These are phyloP conservation scores for Scaptomyza graminum DNA, from an alignment of 1,140 invertebrate genomes.

Conservation along the genomic window DNA sequence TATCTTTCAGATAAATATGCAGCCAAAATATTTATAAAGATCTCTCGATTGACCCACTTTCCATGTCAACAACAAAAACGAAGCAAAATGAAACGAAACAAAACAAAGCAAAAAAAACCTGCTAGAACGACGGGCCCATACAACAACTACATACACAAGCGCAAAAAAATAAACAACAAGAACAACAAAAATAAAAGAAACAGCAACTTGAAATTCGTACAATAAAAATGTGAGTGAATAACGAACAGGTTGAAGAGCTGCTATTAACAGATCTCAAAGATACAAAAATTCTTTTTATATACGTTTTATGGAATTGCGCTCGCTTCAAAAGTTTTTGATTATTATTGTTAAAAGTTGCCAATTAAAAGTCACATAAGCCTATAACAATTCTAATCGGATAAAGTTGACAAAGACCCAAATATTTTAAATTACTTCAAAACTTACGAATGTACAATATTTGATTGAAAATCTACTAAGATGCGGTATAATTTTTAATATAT, in stretches of 20 bases:
- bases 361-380: constrained; percentile 7
- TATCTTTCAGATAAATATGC: constrained; percentile 53
- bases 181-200: constrained; percentile 39
- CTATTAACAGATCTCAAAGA: constrained; percentile 12
- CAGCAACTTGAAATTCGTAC: constrained; percentile 46
- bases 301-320: background rate
- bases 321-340: background rate
- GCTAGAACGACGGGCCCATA: constrained; percentile 34
- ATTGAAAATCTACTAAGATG: background rate
- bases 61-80: constrained; percentile 40
- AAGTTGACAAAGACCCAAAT: constrained; percentile 15
- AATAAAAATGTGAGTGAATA: constrained; percentile 42
- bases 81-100: constrained; percentile 20
- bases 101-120: constrained; percentile 28
- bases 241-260: constrained; percentile 50
- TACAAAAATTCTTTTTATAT: constrained; percentile 26
- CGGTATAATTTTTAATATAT: too few relatives aligned
- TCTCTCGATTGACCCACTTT: constrained; percentile 56
- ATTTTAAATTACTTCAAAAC: background rate
- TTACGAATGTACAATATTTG: background rate
- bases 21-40: constrained; percentile 55
- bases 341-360: background rate
- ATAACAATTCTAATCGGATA: constrained; percentile 12
- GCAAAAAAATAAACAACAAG: constrained; percentile 32
- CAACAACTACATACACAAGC: constrained; percentile 16